Base-by-base conservation (phyloP, 2,797 vertebrate species). In the Liparis tanakae region DNA sequence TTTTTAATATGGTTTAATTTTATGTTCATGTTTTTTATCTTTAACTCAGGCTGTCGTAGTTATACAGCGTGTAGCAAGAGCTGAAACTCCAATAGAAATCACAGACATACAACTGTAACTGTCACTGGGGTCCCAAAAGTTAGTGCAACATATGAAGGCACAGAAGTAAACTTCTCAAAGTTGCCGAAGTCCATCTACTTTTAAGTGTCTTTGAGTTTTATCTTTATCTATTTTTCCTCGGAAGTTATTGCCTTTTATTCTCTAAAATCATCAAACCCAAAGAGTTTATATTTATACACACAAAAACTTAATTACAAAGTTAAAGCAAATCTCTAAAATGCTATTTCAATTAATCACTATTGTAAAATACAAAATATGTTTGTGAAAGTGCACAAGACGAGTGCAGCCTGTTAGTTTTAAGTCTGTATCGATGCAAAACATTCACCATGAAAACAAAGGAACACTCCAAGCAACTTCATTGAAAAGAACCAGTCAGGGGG, bases 11-110 rank as follows among this genome's bases (percentile, higher is more conserved):
- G 3, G 7, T n/a, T 13, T 3, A 1, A 30, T 25, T 48, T 59
- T 25, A 44, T 53, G 56, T 59, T 30, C 13, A 61, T 51, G 20
- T 51, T 51, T 50, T 48, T 33, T 59, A 33, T 22, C 13, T 73
- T 55, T 25, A 48, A 61, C 4, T 1, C 2, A 20, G 34, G 36
- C 8, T 33, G 13, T 43, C 7, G 17, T 33, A 17, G 22, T 50
- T 10, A 50, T 39, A 56, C 1, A 17, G 14, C 18, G 20, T 57
- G 50, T 63, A 7, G 46, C 10, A 36, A 41, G 10, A 41, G 39
- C 4, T 41, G 39, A 44, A 44, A 44, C 41, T 43, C 41, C 14
- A 43, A 15, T 43, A 37, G 5, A 41, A 41, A 10, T 41, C 39
- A 41, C 39, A 12, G 39, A 41, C 39, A 41, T 41, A 41, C 39